Evolutionary conservation across 2,888 invertebrate genomes (phyloP).

Genomic region (Hydrotaea diabolus): DNA sequence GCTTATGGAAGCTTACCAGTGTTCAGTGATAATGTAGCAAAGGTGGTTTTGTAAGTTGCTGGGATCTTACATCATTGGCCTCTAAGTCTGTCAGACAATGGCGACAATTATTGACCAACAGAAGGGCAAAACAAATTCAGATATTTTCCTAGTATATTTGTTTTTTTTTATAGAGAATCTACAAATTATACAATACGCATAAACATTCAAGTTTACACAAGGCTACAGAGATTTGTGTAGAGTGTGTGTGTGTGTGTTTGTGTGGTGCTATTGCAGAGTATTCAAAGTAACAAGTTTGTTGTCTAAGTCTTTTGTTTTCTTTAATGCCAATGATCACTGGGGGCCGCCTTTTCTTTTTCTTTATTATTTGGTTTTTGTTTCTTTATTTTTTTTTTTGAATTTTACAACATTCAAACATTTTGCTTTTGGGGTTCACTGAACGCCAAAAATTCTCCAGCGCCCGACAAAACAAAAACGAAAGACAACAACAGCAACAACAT

Average conservation of each 20-base stretch:
- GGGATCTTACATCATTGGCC: constrained; percentile 5
- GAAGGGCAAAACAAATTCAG: neutral
- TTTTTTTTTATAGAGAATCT: neutral
- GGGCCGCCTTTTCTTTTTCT: constrained; percentile 15
- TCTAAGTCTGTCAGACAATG: neutral
- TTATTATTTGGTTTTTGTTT: constrained; percentile 18
- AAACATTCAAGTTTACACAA: neutral
- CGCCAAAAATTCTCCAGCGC: constrained; percentile 65
- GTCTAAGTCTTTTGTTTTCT: constrained; percentile 62
- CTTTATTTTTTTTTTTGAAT: constrained; percentile 45
- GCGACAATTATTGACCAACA: neutral
- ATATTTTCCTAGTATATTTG: no score
- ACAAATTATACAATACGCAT: constrained; percentile 43
- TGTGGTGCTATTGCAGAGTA: neutral
- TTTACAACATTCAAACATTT: constrained; percentile 56
- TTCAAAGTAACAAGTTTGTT: constrained; percentile 57
- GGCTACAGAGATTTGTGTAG: neutral
- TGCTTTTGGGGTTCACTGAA: constrained; percentile 60
- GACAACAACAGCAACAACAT: constrained; percentile 20
- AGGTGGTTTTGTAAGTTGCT: neutral
- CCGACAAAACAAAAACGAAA: constrained; percentile 18
- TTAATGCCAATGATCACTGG: constrained; percentile 46
- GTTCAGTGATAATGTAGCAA: no score
- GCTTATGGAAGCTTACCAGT: neutral
- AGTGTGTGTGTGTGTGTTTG: no score